Evolutionary conservation across 2,888 invertebrate species (phyloP).

Genomic region (Pimpla rufipes): DNA sequence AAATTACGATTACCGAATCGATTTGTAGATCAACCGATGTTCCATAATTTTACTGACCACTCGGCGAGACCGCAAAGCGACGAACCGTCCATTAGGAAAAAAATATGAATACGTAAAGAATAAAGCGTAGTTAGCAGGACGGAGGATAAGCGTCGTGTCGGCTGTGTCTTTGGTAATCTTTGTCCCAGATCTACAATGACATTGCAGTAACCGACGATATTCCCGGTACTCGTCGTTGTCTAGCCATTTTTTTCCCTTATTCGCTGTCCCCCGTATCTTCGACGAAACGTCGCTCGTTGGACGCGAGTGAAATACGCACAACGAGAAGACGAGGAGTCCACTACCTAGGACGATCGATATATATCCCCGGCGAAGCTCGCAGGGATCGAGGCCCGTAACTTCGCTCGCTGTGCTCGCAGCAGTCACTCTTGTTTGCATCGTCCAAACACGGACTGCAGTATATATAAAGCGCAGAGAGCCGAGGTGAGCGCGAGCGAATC

Average conservation of each 20-base stretch:
- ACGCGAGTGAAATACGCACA: background rate
- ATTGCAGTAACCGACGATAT: conserved; percentile 31
- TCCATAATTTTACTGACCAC: background rate
- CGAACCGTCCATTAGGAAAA: background rate
- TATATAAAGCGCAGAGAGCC: conserved; percentile 32
- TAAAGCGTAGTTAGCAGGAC: conserved; percentile 1
- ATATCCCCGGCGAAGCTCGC: conserved; percentile 2
- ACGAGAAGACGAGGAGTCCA: background rate
- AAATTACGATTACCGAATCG: too few species aligned
- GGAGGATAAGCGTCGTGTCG: conserved; percentile 24
- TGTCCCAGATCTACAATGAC: conserved; percentile 68
- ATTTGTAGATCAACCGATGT: background rate
- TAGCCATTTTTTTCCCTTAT: conserved; percentile 46
- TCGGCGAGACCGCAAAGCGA: background rate
- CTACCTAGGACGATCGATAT: conserved; percentile 23
- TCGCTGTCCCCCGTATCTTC: background rate
- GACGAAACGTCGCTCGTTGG: background rate
- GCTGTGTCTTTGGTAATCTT: conserved; percentile 59
- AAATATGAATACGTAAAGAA: conserved; percentile 24
- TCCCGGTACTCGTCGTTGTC: conserved; percentile 40
- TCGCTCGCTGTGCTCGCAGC: background rate
- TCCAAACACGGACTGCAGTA: conserved; percentile 2
- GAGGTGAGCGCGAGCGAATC: conserved; percentile 48
- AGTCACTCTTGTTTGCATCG: conserved; percentile 13
- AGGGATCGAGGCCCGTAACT: conserved; percentile 30